phyloP scores from a whole-genome alignment of 2,797 vertebrate genomes.

The Onychomys leucogaster region DNA sequence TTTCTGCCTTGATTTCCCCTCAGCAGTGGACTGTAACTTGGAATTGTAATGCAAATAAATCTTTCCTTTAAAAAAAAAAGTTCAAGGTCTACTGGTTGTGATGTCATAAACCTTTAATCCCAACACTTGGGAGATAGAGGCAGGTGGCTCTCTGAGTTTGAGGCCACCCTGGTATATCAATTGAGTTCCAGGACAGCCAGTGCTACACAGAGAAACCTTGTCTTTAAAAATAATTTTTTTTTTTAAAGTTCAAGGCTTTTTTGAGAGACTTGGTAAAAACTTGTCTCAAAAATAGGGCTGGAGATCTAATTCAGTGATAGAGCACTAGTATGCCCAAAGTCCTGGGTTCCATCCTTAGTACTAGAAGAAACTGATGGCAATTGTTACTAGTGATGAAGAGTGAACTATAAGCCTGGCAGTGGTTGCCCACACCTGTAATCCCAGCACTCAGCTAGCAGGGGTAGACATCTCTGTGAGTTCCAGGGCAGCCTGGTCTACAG shows the following conservation, averaged over 20 bases:
- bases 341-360: neutral
- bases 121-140: too few relatives aligned
- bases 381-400: neutral
- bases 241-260: neutral
- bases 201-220: too few relatives aligned
- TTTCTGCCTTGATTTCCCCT: too few relatives aligned
- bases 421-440: neutral
- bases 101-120: too few relatives aligned
- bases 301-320: neutral
- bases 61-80: neutral
- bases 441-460: neutral
- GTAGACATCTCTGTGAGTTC: neutral
- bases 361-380: neutral
- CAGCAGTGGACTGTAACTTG: too few relatives aligned
- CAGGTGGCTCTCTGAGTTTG: too few relatives aligned
- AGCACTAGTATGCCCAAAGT: neutral
- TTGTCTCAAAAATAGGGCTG: neutral
- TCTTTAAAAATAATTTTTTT: too few relatives aligned
- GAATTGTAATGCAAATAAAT: too few relatives aligned
- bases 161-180: too few relatives aligned
- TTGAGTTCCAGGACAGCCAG: too few relatives aligned
- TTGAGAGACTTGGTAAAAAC: neutral
- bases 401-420: neutral
- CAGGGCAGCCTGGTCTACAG: too few relatives aligned
- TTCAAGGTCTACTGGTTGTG: neutral